These are phyloP conservation scores for Glyphotaelius pellucidus DNA, from an alignment of 2,888 invertebrate genomes.

Conservation along the genomic window DNA sequence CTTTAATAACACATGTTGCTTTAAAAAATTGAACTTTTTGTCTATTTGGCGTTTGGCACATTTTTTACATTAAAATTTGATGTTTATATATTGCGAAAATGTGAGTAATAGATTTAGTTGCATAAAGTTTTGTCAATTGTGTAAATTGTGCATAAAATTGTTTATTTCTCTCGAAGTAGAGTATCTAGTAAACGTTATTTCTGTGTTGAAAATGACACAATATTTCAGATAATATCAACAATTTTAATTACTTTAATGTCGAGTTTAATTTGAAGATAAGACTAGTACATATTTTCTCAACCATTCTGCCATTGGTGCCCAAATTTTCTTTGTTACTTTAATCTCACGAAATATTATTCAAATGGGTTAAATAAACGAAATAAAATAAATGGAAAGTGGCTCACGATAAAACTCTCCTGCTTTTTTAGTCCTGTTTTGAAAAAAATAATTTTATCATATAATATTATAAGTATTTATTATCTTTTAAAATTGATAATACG, in stretches of 20 bases:
- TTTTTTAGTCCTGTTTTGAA: neutral
- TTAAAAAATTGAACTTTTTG: too few species aligned
- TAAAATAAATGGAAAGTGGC: neutral
- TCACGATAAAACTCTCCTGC: neutral
- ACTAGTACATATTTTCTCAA: neutral
- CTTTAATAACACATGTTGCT: too few species aligned
- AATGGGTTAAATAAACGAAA: neutral
- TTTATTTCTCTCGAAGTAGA: too few species aligned
- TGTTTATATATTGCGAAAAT: too few species aligned
- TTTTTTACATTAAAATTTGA: too few species aligned
- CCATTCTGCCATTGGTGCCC: neutral
- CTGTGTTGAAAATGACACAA: neutral
- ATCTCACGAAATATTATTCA: neutral
- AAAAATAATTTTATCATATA: neutral
- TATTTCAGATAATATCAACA: neutral
- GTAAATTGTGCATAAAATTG: too few species aligned
- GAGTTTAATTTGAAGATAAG: neutral
- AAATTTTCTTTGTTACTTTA: neutral
- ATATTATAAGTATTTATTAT: too few species aligned
- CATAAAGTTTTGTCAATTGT: too few species aligned
- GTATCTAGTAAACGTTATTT: neutral
- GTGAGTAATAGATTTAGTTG: too few species aligned
- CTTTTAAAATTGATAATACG: too few species aligned
- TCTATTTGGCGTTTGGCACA: too few species aligned
- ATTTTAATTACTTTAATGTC: neutral